Evolutionary conservation across 2,113 vertebrate genomes (phyloP).

Genomic region (Lucifuga dentata): DNA sequence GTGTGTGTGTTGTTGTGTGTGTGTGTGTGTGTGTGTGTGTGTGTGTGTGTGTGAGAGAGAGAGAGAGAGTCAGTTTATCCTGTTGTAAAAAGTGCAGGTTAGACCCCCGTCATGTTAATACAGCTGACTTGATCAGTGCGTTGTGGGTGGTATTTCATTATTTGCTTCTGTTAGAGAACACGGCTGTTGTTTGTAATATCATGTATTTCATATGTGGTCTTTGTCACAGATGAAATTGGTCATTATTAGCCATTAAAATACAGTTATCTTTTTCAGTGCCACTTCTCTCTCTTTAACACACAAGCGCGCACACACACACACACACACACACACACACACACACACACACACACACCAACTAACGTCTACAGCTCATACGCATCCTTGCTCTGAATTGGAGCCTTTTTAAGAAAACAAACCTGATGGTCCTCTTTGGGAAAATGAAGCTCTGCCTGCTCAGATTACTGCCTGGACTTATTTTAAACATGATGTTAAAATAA

Average conservation of each 20-base stretch:
- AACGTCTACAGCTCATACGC: constrained; percentile 1
- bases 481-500: constrained; percentile 64
- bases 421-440: constrained; percentile 42
- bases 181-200: too few relatives aligned
- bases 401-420: constrained; percentile 64
- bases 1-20: constrained; percentile 56
- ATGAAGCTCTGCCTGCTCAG: constrained; percentile 52
- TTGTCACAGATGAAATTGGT: constrained; percentile 38
- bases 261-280: background rate
- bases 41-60: constrained; percentile 51
- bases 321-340: background rate
- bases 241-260: constrained; percentile 24
- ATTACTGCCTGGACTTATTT: constrained; percentile 52
- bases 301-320: background rate
- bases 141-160: constrained; percentile 74
- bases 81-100: constrained; percentile 58
- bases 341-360: background rate
- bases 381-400: constrained; percentile 44
- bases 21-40: too few relatives aligned
- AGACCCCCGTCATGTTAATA: constrained; percentile 56
- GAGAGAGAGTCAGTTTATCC: constrained; percentile 63
- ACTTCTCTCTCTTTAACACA: background rate
- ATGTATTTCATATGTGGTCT: constrained; percentile 48
- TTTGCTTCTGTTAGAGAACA: constrained; percentile 41
- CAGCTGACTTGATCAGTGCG: constrained; percentile 65